Conservation (phyloP, 2,888 invertebrate genomes). For the Tethea ocularis region DNA sequence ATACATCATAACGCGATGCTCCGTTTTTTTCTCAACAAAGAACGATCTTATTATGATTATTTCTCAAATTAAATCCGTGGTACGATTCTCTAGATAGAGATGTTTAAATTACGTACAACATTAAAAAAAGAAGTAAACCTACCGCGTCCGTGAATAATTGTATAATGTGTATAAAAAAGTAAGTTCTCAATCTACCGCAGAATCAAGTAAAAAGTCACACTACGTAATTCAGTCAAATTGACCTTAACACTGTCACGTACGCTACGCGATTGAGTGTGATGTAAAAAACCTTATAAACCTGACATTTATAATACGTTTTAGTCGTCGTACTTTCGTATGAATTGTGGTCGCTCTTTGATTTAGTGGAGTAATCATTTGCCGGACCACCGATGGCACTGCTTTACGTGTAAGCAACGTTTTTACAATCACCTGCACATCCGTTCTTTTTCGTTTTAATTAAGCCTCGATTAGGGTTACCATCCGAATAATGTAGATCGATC, state of each 20-base stretch:
- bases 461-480: conserved; percentile 28
- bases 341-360: conserved; percentile 37
- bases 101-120: conserved; percentile 38
- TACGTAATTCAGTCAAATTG: conserved; percentile 65
- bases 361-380: conserved; percentile 31
- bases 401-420: conserved; percentile 46
- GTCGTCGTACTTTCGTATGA: conserved; percentile 9
- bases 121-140: conserved; percentile 52
- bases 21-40: conserved; percentile 56
- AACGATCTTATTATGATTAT: conserved; percentile 58
- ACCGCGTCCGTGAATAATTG: conserved; percentile 67
- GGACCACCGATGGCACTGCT: conserved; percentile 52
- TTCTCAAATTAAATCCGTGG: conserved; percentile 50
- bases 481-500: background rate
- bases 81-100: conserved; percentile 38
- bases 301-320: conserved; percentile 23
- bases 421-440: conserved; percentile 62
- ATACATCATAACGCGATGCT: conserved; percentile 65
- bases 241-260: conserved; percentile 71
- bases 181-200: conserved; percentile 30
- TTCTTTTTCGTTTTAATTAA: conserved; percentile 52
- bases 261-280: conserved; percentile 42
- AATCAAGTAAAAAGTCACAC: conserved; percentile 50
- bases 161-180: conserved; percentile 53
- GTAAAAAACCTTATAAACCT: conserved; percentile 44